Conservation (phyloP, 2,113 vertebrate genomes). For the Sorex araneus region DNA sequence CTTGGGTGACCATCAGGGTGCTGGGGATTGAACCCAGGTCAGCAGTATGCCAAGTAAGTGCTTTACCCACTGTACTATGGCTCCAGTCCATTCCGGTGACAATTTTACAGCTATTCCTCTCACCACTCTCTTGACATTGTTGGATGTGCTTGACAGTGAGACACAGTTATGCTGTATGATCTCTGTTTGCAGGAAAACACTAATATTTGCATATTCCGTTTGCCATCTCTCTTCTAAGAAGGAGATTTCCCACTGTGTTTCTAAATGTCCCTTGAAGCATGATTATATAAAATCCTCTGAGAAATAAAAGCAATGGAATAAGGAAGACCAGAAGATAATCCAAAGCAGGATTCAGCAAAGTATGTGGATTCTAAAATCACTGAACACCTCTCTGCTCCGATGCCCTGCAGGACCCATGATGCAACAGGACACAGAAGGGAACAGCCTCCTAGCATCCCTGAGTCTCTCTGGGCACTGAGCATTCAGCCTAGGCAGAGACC, state of each 20-base stretch:
- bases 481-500: neutral
- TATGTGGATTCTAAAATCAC: neutral
- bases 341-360: neutral
- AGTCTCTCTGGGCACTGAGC: neutral
- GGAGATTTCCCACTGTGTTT: constrained; percentile 30
- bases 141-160: neutral
- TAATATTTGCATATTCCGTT: neutral
- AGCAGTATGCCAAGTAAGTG: no score
- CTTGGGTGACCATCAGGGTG: no score
- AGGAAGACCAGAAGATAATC: constrained; percentile 3
- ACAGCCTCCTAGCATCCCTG: neutral
- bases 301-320: neutral
- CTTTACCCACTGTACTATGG: no score
- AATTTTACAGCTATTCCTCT: constrained; percentile 5
- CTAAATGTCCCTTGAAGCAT: neutral
- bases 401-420: no score
- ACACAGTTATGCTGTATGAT: neutral
- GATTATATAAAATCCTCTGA: neutral
- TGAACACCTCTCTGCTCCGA: neutral
- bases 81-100: neutral
- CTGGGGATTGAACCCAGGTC: no score
- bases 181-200: constrained; percentile 3
- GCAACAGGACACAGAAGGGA: neutral
- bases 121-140: neutral
- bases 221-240: neutral